phyloP scores from a whole-genome alignment of 2,797 vertebrate genomes.

The Crocidura indochinensis region DNA sequence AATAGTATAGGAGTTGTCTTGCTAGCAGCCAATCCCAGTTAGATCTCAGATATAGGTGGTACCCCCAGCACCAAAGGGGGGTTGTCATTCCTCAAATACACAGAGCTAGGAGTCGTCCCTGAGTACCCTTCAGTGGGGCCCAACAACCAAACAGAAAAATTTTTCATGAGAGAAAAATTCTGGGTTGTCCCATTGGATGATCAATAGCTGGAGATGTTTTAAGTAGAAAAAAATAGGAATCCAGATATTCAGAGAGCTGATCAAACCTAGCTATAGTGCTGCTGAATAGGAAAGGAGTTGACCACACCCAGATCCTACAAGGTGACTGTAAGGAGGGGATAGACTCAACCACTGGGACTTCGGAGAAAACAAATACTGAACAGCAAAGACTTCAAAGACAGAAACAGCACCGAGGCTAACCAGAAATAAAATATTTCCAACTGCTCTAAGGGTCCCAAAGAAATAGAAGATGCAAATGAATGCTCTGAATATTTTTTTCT shows the following conservation, averaged over 20 bases:
- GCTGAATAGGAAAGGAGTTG: background rate
- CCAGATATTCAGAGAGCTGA: background rate
- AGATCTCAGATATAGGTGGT: no score
- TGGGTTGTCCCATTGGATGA: background rate
- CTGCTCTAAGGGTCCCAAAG: background rate
- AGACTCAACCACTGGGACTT: background rate
- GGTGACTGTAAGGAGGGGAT: background rate
- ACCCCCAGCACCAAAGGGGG: no score
- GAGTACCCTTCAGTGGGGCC: no score
- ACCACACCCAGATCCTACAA: background rate
- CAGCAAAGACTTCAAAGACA: background rate
- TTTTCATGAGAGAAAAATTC: background rate
- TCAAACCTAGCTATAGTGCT: background rate
- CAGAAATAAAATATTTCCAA: background rate
- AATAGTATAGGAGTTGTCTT: no score
- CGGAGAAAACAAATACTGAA: background rate
- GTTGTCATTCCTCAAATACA: no score
- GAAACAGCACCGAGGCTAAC: background rate
- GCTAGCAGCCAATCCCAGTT: no score
- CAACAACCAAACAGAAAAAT: background rate
- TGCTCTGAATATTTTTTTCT: background rate
- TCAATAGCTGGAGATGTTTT: background rate
- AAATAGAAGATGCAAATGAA: background rate
- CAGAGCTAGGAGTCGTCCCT: no score
- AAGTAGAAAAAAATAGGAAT: background rate